Conservation (phyloP, 2,113 vertebrate species). For the Muntiacus reevesi region DNA sequence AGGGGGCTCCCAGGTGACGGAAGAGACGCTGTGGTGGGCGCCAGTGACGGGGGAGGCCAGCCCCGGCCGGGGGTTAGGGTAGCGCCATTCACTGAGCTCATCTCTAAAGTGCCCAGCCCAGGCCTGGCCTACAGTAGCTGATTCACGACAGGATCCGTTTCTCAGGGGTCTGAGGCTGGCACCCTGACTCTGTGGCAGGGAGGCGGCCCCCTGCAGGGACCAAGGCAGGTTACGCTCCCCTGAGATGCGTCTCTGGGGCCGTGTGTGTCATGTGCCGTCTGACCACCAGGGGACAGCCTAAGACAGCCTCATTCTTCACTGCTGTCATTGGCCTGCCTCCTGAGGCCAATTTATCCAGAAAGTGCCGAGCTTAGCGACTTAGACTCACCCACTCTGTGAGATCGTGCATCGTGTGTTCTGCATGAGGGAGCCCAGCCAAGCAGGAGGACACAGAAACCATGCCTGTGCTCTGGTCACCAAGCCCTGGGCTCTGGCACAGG, state of each 20-base stretch:
- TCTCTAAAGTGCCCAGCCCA: not conserved
- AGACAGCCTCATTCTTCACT: not conserved
- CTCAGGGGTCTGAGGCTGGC: not conserved
- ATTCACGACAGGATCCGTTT: not conserved
- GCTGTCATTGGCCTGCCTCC: not conserved
- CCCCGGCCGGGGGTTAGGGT: not conserved
- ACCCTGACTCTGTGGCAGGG: not conserved
- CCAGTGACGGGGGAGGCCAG: not conserved
- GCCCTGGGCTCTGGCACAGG: not conserved
- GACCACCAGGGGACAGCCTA: constrained; percentile 32
- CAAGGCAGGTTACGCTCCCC: not conserved
- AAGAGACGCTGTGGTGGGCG: not conserved
- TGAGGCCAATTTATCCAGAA: constrained; percentile 5
- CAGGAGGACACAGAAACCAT: not conserved
- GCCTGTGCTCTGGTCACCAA: not conserved
- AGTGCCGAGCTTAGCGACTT: not conserved
- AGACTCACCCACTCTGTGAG: not conserved
- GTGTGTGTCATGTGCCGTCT: rapidly evolving
- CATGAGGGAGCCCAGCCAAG: not conserved
- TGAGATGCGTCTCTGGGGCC: not conserved
- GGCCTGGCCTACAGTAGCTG: not conserved
- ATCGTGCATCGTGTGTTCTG: not conserved
- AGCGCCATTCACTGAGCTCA: not conserved
- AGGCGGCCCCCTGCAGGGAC: not conserved
- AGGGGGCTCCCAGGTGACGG: not conserved